These are phyloP conservation scores for Argyrosomus regius DNA, from an alignment of 2,797 vertebrate species.

Conservation along the genomic window DNA sequence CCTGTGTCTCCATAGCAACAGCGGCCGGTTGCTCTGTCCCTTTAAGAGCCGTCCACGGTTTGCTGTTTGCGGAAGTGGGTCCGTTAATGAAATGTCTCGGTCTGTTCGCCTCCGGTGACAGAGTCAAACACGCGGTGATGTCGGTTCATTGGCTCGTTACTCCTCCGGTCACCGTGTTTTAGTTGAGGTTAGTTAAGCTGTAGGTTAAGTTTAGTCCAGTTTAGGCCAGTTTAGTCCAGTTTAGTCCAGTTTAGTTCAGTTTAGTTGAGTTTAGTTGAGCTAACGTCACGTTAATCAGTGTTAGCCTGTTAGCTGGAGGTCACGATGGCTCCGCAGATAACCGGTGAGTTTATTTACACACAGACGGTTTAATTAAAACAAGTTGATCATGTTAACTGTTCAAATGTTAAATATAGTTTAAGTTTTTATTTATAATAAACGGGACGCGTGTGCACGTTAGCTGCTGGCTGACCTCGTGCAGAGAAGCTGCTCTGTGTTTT, in stretches of 20 bases:
- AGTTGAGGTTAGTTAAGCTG: too few relatives aligned
- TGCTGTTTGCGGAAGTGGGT: slow-evolving; percentile 52
- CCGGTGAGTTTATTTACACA: slow-evolving; percentile 34
- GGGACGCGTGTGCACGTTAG: background rate
- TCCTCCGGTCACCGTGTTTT: too few relatives aligned
- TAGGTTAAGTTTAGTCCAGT: too few relatives aligned
- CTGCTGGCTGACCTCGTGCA: background rate
- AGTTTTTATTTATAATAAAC: background rate
- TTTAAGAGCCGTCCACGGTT: slow-evolving; percentile 38
- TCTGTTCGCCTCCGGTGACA: background rate
- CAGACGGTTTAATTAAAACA: too few relatives aligned
- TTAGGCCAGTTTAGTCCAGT: too few relatives aligned
- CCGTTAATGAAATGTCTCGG: slow-evolving; percentile 30
- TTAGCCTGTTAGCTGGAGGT: background rate
- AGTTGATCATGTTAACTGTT: background rate
- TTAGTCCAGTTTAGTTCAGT: too few relatives aligned
- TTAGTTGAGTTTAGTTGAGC: too few relatives aligned
- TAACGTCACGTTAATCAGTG: too few relatives aligned
- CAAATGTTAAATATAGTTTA: background rate
- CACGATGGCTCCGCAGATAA: slow-evolving; percentile 27
- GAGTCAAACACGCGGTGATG: background rate
- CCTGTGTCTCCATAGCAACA: too few relatives aligned
- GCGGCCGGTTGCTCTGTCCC: background rate
- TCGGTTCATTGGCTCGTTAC: accelerated
- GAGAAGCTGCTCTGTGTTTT: too few relatives aligned